phyloP scores from a whole-genome alignment of 1,140 invertebrate species.

The Drosophila yakuba region DNA sequence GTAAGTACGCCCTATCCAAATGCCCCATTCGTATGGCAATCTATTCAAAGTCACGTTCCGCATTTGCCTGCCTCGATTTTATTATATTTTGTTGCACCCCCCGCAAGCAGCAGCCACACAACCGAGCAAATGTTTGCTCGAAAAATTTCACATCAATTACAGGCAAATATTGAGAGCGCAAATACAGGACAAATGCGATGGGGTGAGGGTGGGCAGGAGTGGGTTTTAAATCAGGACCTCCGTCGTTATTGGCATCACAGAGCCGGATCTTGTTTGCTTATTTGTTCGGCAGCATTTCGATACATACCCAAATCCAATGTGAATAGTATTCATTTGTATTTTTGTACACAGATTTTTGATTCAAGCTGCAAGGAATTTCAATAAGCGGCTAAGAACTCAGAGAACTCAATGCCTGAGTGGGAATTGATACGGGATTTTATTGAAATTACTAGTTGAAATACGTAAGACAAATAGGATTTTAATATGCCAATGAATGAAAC shows the following conservation, averaged over 20 bases:
- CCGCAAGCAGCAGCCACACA: constrained; percentile 16
- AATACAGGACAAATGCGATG: constrained; percentile 17
- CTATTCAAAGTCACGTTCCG: constrained; percentile 52
- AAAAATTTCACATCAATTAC: constrained; percentile 63
- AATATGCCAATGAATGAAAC: constrained; percentile 1
- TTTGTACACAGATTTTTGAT: constrained; percentile 12
- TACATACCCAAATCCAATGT: constrained; percentile 9
- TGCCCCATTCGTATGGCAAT: constrained; percentile 9
- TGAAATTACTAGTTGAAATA: constrained; percentile 17
- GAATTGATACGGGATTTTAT: constrained; percentile 9
- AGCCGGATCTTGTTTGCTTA: constrained; percentile 21
- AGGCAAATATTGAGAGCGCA: constrained; percentile 64
- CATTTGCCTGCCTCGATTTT: constrained; percentile 18
- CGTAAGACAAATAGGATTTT: constrained; percentile 11
- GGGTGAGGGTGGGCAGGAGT: neutral
- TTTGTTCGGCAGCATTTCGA: constrained; percentile 20
- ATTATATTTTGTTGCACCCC: constrained; percentile 48
- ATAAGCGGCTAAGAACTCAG: constrained; percentile 22
- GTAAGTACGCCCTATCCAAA: constrained; percentile 86
- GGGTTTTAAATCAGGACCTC: constrained; percentile 4
- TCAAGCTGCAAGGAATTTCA: constrained; percentile 30
- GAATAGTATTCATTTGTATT: constrained; percentile 35
- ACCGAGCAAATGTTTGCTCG: constrained; percentile 51
- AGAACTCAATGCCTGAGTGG: neutral
- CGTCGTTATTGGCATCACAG: constrained; percentile 10